Evolutionary conservation across 2,113 vertebrate species (phyloP), one percentile per base, ranked within the genome.

Genomic region (Nansenia antarctica): DNA sequence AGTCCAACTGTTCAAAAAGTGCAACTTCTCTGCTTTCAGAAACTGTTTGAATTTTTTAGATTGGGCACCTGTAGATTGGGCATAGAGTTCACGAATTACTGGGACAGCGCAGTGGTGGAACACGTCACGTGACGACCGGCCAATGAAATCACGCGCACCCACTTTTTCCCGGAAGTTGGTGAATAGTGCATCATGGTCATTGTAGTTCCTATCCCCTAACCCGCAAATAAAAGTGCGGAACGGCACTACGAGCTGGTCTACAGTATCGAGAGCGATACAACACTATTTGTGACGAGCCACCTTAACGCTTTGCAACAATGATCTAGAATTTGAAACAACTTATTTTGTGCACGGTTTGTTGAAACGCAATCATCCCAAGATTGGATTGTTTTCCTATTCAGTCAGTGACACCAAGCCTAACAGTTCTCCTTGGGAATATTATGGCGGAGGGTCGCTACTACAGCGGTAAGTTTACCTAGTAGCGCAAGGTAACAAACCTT

Each of bases 361-460:
- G 27, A 58, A 27, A 15, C 9, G 34, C n/a, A 31, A 62, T 22
- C 11, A 20, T 1, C 8, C n/a, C 18, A 47, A 61, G 27, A 45
- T 68, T 65, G 42, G n/a, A n/a, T n/a, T 62, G 37, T 75, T 67
- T 64, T n/a, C n/a, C 2, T 59, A 39, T 55, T 58, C 15, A 47
- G 31, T 55, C 58, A 35, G 54, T 59, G 62, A 81, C 69, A 32
- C 59, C n/a, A n/a, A n/a, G n/a, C n/a, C n/a, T n/a, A n/a, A n/a
- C n/a, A n/a, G n/a, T n/a, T n/a, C n/a, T n/a, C n/a, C n/a, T n/a
- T n/a, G n/a, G n/a, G 76, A 89, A 89, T 26, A 90, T 90, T 26
- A 90, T 90, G 86, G 87, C 87, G 86, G 90, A 91, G 18, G 76
- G 88, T 79, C 80, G 86, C 58, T 90, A 87, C 74, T 89, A 91